Percentiles rank a stretch among this genome's conserved stretches.
These are phyloP conservation scores for Lampris incognitus DNA, from an alignment of 2,113 vertebrate genomes.

Conservation along the genomic window DNA sequence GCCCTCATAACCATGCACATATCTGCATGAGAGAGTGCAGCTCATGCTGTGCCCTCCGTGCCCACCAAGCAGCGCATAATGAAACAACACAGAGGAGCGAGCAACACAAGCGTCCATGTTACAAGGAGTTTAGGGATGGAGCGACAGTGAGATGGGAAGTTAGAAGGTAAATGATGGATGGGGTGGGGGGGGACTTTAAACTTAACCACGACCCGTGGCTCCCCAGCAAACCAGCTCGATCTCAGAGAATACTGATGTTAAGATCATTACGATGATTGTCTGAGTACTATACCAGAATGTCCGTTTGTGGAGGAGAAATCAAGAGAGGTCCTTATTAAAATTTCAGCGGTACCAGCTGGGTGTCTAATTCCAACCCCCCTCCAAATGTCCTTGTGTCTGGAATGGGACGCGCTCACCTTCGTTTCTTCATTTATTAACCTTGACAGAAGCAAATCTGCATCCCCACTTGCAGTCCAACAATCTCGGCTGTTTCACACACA, in stretches of 20 bases:
- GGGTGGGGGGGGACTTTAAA: slow-evolving; percentile 33
- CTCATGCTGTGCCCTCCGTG: slow-evolving; percentile 17
- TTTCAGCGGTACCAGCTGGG: slow-evolving; percentile 76
- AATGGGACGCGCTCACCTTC: slow-evolving; percentile 77
- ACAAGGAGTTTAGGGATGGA: slow-evolving; percentile 20
- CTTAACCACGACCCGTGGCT: slow-evolving; percentile 30
- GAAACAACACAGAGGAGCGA: slow-evolving; percentile 26
- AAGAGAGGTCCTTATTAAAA: slow-evolving; percentile 76
- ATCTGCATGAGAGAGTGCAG: slow-evolving; percentile 22
- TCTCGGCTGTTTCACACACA: slow-evolving; percentile 8
- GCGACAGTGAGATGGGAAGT: slow-evolving; percentile 13
- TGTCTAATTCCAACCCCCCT: slow-evolving; percentile 49
- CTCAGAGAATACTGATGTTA: slow-evolving; percentile 50
- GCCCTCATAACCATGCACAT: not conserved
- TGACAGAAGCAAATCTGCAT: slow-evolving; percentile 78
- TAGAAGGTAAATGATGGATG: slow-evolving; percentile 1
- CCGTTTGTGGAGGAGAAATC: slow-evolving; percentile 67
- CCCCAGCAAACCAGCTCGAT: slow-evolving; percentile 50
- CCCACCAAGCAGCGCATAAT: slow-evolving; percentile 35
- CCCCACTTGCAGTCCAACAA: slow-evolving; percentile 49
- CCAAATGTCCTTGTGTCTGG: slow-evolving; percentile 69
- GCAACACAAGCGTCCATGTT: slow-evolving; percentile 43
- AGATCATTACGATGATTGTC: slow-evolving; percentile 64
- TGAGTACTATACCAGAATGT: slow-evolving; percentile 59
- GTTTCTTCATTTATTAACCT: slow-evolving; percentile 82